Evolutionary conservation across 2,797 vertebrate genomes (phyloP).

Genomic region (Leuciscus waleckii): DNA sequence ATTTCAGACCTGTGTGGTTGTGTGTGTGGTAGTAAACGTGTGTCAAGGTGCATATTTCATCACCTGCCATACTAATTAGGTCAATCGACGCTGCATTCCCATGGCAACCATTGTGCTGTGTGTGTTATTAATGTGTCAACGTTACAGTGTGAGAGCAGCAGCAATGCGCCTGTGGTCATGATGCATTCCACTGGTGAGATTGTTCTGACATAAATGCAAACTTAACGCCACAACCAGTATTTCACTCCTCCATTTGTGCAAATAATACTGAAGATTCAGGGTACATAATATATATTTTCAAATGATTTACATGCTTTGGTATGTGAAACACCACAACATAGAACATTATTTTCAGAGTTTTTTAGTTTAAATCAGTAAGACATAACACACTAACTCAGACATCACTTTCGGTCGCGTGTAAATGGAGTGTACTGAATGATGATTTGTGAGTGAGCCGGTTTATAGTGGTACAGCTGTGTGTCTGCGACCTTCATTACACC

Average conservation of each 20-base stretch:
- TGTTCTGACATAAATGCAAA: conserved; percentile 48
- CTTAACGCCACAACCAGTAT: conserved; percentile 39
- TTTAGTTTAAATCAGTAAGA: not conserved
- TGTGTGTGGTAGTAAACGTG: conserved; percentile 23
- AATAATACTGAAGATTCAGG: not conserved
- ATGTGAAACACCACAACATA: not conserved
- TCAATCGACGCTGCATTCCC: conserved; percentile 75
- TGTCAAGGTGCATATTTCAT: conserved; percentile 75
- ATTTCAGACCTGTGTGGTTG: conserved; percentile 17
- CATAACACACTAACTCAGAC: not conserved
- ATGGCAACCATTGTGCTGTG: conserved; percentile 73
- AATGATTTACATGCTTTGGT: not conserved
- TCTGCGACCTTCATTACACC: not conserved
- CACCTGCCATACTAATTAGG: conserved; percentile 77
- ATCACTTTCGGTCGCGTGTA: not conserved
- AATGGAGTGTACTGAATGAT: not conserved
- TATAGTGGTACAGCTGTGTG: not conserved
- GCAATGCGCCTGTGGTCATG: conserved; percentile 63
- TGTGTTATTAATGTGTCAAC: conserved; percentile 32
- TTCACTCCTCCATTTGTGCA: not conserved
- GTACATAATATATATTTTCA: not conserved
- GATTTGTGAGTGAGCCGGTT: not conserved
- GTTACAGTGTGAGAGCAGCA: conserved; percentile 41
- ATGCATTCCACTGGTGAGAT: conserved; percentile 63
- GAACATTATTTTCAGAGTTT: not conserved